Percentiles rank a stretch among this genome's conserved stretches.
Conservation (phyloP, 2,888 invertebrate genomes). For the Actias luna region DNA sequence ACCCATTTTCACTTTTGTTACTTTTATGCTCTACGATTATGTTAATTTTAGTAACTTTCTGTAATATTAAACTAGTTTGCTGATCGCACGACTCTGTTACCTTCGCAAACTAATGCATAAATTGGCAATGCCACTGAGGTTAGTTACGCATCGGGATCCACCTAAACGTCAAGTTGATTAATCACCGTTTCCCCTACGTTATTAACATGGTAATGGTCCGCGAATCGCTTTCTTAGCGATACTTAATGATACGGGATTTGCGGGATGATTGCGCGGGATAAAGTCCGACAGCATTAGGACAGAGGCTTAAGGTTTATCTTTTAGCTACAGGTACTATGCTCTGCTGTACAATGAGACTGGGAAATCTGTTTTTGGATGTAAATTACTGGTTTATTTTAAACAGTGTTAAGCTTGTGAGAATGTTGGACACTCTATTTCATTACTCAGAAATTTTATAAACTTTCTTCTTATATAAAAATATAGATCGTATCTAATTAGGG, state of each 20-base stretch:
- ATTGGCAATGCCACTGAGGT: constrained; percentile 61
- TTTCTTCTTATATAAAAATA: too few relatives aligned
- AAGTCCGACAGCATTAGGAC: constrained; percentile 34
- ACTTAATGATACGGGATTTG: constrained; percentile 79
- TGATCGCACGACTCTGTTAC: constrained; percentile 2
- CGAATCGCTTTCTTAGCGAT: constrained; percentile 80
- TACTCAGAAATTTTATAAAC: too few relatives aligned
- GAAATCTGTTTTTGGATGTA: constrained; percentile 4
- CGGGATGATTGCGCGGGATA: constrained; percentile 68
- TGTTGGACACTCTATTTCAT: too few relatives aligned
- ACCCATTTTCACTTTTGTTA: too few relatives aligned
- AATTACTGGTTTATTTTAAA: neutral
- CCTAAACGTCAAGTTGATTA: constrained; percentile 77
- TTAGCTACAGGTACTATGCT: constrained; percentile 51
- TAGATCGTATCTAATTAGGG: too few relatives aligned
- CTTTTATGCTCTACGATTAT: neutral
- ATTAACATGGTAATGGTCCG: constrained; percentile 81
- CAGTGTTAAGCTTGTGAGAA: neutral
- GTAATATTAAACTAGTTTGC: neutral
- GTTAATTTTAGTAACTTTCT: neutral
- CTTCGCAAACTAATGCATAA: constrained; percentile 71
- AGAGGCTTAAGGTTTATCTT: constrained; percentile 56
- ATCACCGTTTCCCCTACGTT: constrained; percentile 74
- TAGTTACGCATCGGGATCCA: constrained; percentile 52
- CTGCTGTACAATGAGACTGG: constrained; percentile 24